Evolutionary conservation across 2,797 vertebrate species (phyloP).

Genomic region (Orestias chungarensis): DNA sequence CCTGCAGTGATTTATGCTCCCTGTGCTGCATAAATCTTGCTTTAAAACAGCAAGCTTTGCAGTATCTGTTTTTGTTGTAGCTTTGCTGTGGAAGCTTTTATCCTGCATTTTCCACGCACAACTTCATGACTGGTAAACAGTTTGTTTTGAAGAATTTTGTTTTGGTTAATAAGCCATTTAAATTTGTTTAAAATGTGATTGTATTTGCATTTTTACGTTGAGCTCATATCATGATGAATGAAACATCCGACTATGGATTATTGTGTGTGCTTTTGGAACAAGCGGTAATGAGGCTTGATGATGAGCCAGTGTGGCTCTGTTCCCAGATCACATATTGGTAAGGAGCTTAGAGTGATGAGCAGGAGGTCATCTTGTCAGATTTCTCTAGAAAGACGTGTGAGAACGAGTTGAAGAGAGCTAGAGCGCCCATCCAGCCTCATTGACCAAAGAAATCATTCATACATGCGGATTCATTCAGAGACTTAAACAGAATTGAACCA

Average conservation of each 20-base stretch:
- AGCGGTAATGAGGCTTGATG: conserved; percentile 39
- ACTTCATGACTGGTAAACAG: conserved; percentile 40
- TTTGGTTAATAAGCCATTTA: conserved; percentile 29
- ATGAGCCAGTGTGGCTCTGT: conserved; percentile 53
- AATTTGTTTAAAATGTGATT: conserved; percentile 11
- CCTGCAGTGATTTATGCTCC: not conserved
- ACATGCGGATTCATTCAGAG: not conserved
- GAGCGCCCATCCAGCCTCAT: conserved; percentile 29
- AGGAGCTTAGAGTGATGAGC: conserved; percentile 69
- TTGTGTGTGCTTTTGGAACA: conserved; percentile 26
- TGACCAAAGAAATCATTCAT: conserved; percentile 24
- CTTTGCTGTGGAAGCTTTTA: conserved; percentile 5
- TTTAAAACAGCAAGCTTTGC: not conserved
- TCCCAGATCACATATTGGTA: conserved; percentile 65
- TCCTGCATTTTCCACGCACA: conserved; percentile 6
- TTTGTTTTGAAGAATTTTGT: conserved; percentile 14
- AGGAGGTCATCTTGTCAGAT: conserved; percentile 63
- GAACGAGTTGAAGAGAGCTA: not conserved
- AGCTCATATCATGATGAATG: conserved; percentile 15
- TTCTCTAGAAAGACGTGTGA: conserved; percentile 62
- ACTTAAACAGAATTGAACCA: not conserved
- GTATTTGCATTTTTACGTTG: too few relatives aligned
- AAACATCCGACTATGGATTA: conserved; percentile 27
- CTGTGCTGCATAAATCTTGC: not conserved
- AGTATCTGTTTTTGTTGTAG: not conserved